Base-by-base conservation (phyloP, 2,888 invertebrate genomes). In the Eupithecia abbreviata region DNA sequence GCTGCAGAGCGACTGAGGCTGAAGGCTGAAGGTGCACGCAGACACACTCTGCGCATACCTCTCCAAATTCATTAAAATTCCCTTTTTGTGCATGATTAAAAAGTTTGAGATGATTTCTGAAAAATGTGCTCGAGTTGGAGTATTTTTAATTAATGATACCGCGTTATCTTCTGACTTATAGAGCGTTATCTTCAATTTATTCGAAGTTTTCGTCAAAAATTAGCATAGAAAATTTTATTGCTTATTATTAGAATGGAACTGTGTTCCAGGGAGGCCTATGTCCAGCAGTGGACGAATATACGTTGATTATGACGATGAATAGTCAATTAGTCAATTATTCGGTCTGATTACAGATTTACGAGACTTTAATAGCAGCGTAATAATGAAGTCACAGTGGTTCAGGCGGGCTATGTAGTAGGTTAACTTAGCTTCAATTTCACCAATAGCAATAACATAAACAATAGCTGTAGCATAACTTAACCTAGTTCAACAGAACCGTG, bases 1-100 rank as follows among this genome's bases (percentile, higher is more conserved):
- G 79, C 75, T 70, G 15, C 68, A 58, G 72, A 74, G 76, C 65
- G 79, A 82, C 62, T 43, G 67, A n/a, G 45, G 45, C 43, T n/a
- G 9, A 9, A 43, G 12, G 42, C 42, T 18, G 15, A 66, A 55
- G 78, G 75, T 70, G 66, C 18, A 67, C 73, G 68, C 71, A 73
- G 78, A 75, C 70, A 51, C n/a, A 62, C 51, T 75, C 69, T 65
- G 42, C 47, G 66, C 69, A 58, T 77, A 74, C 65, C 42, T 67
- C 55, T 71, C 42, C 71, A 72, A 72, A 73, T 74, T 77, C 79
- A 78, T 77, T 77, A 62, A 62, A 62, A 12, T 30, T 30, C 62
- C 62, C 12, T 12, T 62, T 62, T 58, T 18, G 9, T 62, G 62
- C 30, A 62, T 30, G 62, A 62, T 62, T 30, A 62, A 62, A 49